These are phyloP conservation scores for Mythimna impura DNA, from an alignment of 2,888 invertebrate genomes.

Conservation along the genomic window DNA sequence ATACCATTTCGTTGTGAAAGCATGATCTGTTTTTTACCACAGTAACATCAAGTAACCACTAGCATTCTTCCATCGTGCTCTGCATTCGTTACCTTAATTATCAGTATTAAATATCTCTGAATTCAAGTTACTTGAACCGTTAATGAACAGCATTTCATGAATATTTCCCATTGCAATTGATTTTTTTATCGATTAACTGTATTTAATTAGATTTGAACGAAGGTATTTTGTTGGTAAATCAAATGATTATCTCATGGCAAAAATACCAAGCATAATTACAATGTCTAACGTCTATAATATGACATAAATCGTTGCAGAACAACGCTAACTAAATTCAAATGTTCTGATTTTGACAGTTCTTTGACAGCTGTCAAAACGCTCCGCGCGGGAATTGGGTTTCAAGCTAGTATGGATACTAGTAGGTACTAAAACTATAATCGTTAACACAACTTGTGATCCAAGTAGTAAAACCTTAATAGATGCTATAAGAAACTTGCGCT, in stretches of 20 bases:
- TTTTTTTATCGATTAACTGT: conserved; percentile 28
- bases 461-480: conserved; percentile 28
- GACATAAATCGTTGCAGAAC: too few species aligned
- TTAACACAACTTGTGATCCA: conserved; percentile 13
- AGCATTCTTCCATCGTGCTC: conserved; percentile 42
- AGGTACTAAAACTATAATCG: conserved; percentile 22
- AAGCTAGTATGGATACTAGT: background rate
- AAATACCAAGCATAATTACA: conserved; percentile 19
- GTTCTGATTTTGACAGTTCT: conserved; percentile 5
- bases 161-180: conserved; percentile 43
- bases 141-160: conserved; percentile 54
- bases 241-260: background rate
- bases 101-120: conserved; percentile 55
- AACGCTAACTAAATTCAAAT: background rate
- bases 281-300: background rate
- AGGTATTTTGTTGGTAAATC: conserved; percentile 25
- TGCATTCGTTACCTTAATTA: conserved; percentile 51
- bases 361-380: conserved; percentile 32
- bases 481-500: conserved; percentile 6
- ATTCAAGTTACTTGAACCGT: conserved; percentile 48
- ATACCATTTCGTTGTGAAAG: conserved; percentile 26
- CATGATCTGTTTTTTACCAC: conserved; percentile 14
- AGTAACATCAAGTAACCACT: conserved; percentile 24
- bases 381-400: background rate
- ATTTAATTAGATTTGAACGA: conserved; percentile 37